These are phyloP conservation scores for Brienomyrus brachyistius DNA, from an alignment of 2,113 vertebrate species.

Conservation along the genomic window DNA sequence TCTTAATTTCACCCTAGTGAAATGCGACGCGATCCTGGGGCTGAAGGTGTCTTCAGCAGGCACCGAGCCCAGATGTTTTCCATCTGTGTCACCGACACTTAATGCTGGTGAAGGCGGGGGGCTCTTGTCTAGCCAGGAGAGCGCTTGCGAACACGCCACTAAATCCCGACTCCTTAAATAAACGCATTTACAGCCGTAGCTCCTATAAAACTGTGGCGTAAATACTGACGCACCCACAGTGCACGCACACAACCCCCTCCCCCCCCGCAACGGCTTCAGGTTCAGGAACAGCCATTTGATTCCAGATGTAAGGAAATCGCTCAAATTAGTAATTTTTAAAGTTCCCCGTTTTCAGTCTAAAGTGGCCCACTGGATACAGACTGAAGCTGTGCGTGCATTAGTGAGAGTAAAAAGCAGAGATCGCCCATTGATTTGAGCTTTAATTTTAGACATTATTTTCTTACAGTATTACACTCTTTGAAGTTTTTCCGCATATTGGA, in stretches of 20 bases:
- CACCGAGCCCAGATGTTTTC: neutral
- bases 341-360: neutral
- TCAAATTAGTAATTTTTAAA: neutral
- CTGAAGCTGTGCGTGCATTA: neutral
- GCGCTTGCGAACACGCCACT: neutral
- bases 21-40: neutral
- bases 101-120: neutral
- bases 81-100: neutral
- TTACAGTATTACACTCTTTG: neutral
- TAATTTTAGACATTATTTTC: neutral
- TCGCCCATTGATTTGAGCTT: neutral
- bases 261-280: neutral
- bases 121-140: neutral
- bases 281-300: neutral
- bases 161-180: conserved; percentile 3
- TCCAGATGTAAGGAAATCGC: neutral
- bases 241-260: neutral
- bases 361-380: neutral
- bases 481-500: neutral
- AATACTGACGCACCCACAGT: neutral
- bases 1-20: neutral
- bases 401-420: neutral
- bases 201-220: neutral
- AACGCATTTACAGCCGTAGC: neutral
- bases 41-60: conserved; percentile 4